These are phyloP conservation scores for Crotalus horridus DNA, from an alignment of 2,113 vertebrate genomes.

Conservation along the genomic window DNA sequence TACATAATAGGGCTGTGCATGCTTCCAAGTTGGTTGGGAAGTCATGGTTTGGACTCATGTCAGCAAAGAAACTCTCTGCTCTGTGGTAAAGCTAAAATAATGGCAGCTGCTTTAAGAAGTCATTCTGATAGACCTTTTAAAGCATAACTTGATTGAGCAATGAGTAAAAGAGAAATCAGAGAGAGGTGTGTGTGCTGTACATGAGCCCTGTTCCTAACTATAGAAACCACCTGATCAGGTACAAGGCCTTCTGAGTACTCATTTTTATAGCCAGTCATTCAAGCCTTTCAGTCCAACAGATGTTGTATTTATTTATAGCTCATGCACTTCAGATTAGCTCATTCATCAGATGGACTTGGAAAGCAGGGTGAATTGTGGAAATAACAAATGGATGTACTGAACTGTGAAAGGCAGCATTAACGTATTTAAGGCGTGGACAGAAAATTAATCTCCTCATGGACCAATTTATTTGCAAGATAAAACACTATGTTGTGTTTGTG, in stretches of 20 bases:
- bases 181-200: not conserved
- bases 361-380: slow-evolving; percentile 22
- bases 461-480: not conserved
- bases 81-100: not conserved
- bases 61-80: not conserved
- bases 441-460: not conserved
- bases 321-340: slow-evolving; percentile 40
- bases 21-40: not conserved
- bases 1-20: not conserved
- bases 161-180: not conserved
- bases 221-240: not conserved
- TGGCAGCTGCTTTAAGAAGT: not conserved
- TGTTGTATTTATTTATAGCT: slow-evolving; percentile 55
- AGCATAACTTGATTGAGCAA: not conserved
- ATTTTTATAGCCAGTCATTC: slow-evolving; percentile 47
- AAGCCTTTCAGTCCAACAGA: slow-evolving; percentile 45
- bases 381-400: slow-evolving; percentile 13
- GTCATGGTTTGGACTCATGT: not conserved
- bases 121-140: not conserved
- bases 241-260: slow-evolving; percentile 42
- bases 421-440: not conserved
- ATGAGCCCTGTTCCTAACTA: not conserved
- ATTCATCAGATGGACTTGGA: slow-evolving; percentile 47
- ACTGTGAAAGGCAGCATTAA: slow-evolving; percentile 8
- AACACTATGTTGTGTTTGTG: not conserved